Evolutionary conservation across 2,797 vertebrate genomes (phyloP).

Genomic region (Alcedo atthis): DNA sequence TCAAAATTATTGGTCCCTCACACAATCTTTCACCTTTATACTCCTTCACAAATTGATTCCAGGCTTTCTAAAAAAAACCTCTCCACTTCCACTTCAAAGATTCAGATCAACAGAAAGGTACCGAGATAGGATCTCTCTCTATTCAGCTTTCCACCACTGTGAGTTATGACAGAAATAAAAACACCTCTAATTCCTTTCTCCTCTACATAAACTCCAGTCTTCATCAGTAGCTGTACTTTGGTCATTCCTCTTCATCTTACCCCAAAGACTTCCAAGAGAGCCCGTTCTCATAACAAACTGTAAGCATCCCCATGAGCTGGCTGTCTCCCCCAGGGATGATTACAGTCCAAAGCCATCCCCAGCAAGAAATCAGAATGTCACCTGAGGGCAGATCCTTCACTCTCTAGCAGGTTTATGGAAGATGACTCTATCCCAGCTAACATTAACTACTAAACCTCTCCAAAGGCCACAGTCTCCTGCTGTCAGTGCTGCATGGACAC

Average conservation of each 20-base stretch:
- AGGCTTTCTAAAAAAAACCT: slow-evolving; percentile 31
- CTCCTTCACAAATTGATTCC: slow-evolving; percentile 27
- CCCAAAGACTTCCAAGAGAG: background rate
- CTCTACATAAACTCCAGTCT: background rate
- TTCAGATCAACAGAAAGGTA: background rate
- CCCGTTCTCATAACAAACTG: background rate
- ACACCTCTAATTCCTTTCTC: background rate
- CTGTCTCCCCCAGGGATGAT: background rate
- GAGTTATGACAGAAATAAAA: background rate
- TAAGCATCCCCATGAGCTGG: background rate
- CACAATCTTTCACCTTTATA: slow-evolving; percentile 41
- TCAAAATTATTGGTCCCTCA: slow-evolving; percentile 32
- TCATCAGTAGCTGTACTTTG: background rate
- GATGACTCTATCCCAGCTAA: background rate
- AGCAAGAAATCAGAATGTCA: accelerated
- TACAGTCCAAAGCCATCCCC: accelerated
- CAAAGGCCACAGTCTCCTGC: background rate
- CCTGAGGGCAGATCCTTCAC: background rate
- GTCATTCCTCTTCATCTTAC: background rate
- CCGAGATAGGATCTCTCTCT: background rate
- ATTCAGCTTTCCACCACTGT: background rate
- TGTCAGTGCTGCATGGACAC: background rate
- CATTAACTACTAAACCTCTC: background rate
- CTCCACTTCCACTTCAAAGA: background rate
- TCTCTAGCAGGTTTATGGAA: background rate